phyloP scores from a whole-genome alignment of 2,113 vertebrate genomes.

The Lepus americanus region DNA sequence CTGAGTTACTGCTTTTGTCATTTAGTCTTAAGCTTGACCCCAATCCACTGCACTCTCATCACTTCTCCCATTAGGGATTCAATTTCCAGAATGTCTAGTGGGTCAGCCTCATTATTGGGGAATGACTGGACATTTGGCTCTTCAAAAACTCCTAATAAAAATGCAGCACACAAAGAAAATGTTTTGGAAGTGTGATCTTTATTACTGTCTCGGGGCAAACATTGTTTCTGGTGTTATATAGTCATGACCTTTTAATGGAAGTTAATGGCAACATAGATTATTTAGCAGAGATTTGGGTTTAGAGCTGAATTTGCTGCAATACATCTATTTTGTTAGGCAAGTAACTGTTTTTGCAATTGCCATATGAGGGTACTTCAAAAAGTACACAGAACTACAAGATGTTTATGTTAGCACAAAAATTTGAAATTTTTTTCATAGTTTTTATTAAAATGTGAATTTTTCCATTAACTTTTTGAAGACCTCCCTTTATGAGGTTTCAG shows the following conservation, averaged over 20 bases:
- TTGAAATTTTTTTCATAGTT: too few relatives aligned
- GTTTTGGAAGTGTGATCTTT: slow-evolving; percentile 73
- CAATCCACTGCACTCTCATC: not conserved
- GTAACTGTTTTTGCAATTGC: not conserved
- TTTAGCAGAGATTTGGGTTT: slow-evolving; percentile 30
- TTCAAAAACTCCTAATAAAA: slow-evolving; percentile 68
- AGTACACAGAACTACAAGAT: too few relatives aligned
- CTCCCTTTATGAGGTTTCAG: not conserved
- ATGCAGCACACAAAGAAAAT: slow-evolving; percentile 41
- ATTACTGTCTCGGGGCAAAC: slow-evolving; percentile 68
- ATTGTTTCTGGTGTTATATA: slow-evolving; percentile 38
- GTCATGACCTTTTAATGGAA: slow-evolving; percentile 66
- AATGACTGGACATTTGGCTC: slow-evolving; percentile 28
- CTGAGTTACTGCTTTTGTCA: slow-evolving; percentile 19
- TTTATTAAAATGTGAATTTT: too few relatives aligned
- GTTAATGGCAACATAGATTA: slow-evolving; percentile 54
- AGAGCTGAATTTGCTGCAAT: slow-evolving; percentile 24
- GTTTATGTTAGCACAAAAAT: too few relatives aligned
- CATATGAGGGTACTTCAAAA: not conserved
- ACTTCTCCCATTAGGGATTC: slow-evolving; percentile 6
- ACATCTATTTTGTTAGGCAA: slow-evolving; percentile 57
- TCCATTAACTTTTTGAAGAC: too few relatives aligned
- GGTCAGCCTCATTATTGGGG: slow-evolving; percentile 31
- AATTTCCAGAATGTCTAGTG: slow-evolving; percentile 43
- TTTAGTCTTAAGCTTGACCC: slow-evolving; percentile 38